Percentiles rank a stretch among this genome's conserved stretches.
These are phyloP conservation scores for Hafferia zeledoni DNA, from an alignment of 2,797 vertebrate genomes.

Conservation along the genomic window DNA sequence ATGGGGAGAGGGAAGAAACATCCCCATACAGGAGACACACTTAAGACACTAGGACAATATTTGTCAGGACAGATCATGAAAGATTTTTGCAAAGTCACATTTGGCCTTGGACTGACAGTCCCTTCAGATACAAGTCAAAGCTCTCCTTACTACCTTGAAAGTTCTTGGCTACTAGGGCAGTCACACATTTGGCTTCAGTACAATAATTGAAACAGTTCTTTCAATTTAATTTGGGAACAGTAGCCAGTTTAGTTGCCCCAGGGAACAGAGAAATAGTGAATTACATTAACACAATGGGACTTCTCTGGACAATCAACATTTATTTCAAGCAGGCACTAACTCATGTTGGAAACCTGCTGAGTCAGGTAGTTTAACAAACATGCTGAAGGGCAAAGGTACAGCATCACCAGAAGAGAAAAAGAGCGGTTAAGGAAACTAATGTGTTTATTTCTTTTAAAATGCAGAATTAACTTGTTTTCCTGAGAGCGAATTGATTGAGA, in stretches of 20 bases:
- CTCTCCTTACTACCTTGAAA: background rate
- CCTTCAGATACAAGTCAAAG: background rate
- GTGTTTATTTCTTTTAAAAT: constrained; percentile 26
- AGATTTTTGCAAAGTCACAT: background rate
- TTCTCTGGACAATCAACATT: constrained; percentile 52
- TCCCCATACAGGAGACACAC: background rate
- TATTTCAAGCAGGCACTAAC: constrained; percentile 49
- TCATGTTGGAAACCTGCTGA: constrained; percentile 54
- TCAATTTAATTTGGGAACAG: constrained; percentile 42
- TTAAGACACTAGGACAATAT: background rate
- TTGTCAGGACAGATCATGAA: background rate
- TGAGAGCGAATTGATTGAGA: background rate
- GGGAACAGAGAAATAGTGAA: constrained; percentile 54
- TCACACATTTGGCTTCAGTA: background rate
- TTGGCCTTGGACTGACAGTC: background rate
- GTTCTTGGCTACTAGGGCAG: background rate
- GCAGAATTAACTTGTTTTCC: constrained; percentile 41
- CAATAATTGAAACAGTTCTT: constrained; percentile 35
- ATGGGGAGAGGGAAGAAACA: background rate
- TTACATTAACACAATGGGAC: constrained; percentile 51
- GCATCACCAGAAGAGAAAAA: constrained; percentile 14
- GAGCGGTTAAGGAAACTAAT: background rate
- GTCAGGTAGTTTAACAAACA: constrained; percentile 54
- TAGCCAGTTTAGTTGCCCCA: constrained; percentile 31
- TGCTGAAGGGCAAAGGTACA: constrained; percentile 48